These are phyloP conservation scores for Epirrita christyi DNA, from an alignment of 2,888 invertebrate genomes.

Conservation along the genomic window DNA sequence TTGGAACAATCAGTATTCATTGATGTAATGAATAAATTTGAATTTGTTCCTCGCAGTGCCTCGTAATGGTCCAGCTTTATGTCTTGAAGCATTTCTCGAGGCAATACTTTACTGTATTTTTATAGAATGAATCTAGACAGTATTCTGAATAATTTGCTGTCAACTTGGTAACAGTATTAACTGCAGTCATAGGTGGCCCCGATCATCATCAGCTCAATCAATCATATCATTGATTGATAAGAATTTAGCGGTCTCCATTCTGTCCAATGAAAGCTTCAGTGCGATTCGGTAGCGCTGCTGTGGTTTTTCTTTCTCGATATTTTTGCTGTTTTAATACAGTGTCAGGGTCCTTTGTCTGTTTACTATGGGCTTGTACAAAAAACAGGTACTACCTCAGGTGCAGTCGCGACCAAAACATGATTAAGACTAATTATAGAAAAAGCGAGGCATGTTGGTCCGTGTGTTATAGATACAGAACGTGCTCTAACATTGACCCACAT, in stretches of 20 bases:
- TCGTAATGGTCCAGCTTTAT: constrained; percentile 35
- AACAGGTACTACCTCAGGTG: constrained; percentile 16
- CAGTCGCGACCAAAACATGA: constrained; percentile 52
- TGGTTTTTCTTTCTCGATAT: too few relatives aligned
- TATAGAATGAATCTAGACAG: constrained; percentile 6
- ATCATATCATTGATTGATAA: too few relatives aligned
- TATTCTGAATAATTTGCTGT: constrained; percentile 8
- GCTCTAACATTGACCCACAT: constrained; percentile 79
- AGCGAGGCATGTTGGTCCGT: constrained; percentile 62
- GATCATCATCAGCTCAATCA: too few relatives aligned
- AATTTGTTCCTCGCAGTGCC: constrained; percentile 38
- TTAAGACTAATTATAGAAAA: constrained; percentile 64
- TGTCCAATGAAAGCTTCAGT: too few relatives aligned
- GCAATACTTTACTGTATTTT: constrained; percentile 30
- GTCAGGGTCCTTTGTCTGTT: too few relatives aligned
- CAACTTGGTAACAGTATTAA: too few relatives aligned
- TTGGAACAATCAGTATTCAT: constrained; percentile 49
- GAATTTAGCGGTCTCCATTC: too few relatives aligned
- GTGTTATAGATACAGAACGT: constrained; percentile 54
- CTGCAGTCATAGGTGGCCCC: too few relatives aligned
- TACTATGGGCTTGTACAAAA: too few relatives aligned
- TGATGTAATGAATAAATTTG: constrained; percentile 50
- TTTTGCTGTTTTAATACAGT: too few relatives aligned
- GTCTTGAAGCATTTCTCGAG: constrained; percentile 28
- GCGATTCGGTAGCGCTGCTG: too few relatives aligned